These are phyloP conservation scores for Drosophila recens DNA, from an alignment of 2,888 invertebrate species.

Conservation along the genomic window DNA sequence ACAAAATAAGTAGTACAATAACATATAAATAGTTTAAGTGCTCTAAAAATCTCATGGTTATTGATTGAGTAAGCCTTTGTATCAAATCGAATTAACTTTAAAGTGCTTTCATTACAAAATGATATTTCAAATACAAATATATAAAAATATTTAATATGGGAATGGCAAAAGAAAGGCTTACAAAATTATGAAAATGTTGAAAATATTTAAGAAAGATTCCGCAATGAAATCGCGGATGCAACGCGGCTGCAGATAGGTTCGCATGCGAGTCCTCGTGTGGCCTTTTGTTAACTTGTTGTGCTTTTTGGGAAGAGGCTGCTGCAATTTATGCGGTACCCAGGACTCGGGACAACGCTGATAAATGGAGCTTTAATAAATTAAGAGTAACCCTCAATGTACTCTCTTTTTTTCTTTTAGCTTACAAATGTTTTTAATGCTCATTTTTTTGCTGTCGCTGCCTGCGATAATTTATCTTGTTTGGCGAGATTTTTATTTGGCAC, in stretches of 20 bases:
- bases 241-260: conserved; percentile 3
- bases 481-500: conserved; percentile 76
- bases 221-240: background rate
- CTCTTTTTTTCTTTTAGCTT: conserved; percentile 30
- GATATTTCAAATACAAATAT: too few relatives aligned
- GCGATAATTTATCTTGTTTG: conserved; percentile 80
- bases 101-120: too few relatives aligned
- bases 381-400: conserved; percentile 62
- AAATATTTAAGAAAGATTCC: background rate
- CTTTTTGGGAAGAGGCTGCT: conserved; percentile 12
- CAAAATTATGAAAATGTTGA: background rate
- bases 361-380: conserved; percentile 81
- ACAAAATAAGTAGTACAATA: background rate
- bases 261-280: conserved; percentile 4
- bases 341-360: conserved; percentile 55
- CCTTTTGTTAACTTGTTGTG: conserved; percentile 21
- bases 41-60: too few relatives aligned
- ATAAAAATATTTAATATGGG: too few relatives aligned
- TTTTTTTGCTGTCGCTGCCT: conserved; percentile 46
- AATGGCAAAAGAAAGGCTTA: too few relatives aligned
- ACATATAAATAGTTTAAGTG: background rate
- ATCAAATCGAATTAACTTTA: too few relatives aligned
- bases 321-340: conserved; percentile 70
- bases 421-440: conserved; percentile 26
- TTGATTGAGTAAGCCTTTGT: too few relatives aligned